Conservation (phyloP, 2,113 vertebrate species). For the Nycticryphes semicollaris region DNA sequence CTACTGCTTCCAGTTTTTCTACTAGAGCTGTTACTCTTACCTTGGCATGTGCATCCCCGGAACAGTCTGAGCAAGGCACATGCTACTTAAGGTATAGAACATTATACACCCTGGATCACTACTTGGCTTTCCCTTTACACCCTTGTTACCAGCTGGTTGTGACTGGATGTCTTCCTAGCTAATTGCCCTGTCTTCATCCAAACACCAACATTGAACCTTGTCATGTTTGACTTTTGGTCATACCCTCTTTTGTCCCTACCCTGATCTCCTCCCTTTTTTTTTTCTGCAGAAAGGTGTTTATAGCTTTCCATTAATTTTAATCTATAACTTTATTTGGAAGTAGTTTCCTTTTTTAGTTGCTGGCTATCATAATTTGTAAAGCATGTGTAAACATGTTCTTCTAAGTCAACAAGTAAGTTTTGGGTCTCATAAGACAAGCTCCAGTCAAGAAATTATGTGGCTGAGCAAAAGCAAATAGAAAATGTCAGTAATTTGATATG, state of each 20-base stretch:
- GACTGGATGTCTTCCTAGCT: not conserved
- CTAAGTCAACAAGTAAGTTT: not conserved
- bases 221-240: not conserved
- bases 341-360: not conserved
- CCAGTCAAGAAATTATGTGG: not conserved
- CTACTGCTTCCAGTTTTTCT: not conserved
- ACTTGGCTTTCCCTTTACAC: not conserved
- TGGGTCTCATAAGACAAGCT: not conserved
- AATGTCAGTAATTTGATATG: not conserved
- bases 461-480: slow-evolving; percentile 10
- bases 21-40: not conserved
- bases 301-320: not conserved
- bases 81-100: not conserved
- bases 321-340: not conserved
- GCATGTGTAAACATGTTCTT: not conserved
- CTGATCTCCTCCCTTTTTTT: not conserved
- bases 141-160: not conserved
- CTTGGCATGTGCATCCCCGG: not conserved
- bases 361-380: not conserved
- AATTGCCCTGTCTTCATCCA: not conserved
- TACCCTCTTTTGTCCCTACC: not conserved
- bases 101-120: not conserved
- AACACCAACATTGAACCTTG: not conserved
- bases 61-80: not conserved
- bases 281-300: not conserved